Evolutionary conservation across 2,797 vertebrate genomes (phyloP).

Genomic region (Arctocebus calabarensis): DNA sequence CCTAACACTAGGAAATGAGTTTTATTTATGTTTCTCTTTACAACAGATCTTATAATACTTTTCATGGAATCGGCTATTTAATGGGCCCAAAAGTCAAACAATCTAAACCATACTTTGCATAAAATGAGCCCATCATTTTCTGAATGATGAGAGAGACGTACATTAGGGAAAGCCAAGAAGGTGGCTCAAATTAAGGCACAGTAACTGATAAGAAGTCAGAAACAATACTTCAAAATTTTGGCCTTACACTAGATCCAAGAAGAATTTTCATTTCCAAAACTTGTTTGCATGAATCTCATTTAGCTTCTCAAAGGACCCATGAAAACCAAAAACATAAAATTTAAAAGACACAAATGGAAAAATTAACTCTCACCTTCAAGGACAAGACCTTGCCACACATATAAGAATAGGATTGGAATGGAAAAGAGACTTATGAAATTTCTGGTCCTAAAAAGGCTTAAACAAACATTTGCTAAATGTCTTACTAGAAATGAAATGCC

Average conservation of each 20-base stretch:
- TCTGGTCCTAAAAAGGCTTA: conserved; percentile 49
- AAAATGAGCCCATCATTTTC: neutral
- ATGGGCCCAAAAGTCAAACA: conserved; percentile 15
- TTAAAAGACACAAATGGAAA: conserved; percentile 50
- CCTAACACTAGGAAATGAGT: neutral
- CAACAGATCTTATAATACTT: neutral
- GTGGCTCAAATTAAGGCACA: conserved; percentile 33
- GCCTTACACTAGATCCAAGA: conserved; percentile 19
- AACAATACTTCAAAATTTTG: conserved; percentile 36
- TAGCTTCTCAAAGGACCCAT: conserved; percentile 43
- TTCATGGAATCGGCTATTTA: neutral
- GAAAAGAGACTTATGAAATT: conserved; percentile 63
- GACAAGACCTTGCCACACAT: conserved; percentile 27
- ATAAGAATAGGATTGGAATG: conserved; percentile 61
- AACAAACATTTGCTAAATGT: conserved; percentile 40
- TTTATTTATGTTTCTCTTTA: conserved; percentile 42
- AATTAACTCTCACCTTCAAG: conserved; percentile 31
- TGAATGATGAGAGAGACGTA: conserved; percentile 3
- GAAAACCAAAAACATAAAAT: conserved; percentile 50
- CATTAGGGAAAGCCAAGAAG: conserved; percentile 6
- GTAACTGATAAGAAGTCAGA: conserved; percentile 42
- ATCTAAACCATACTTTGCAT: neutral
- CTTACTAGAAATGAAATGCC: conserved; percentile 49
- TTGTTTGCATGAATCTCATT: conserved; percentile 32
- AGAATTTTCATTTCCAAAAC: conserved; percentile 42